These are phyloP conservation scores for Drosophila tsacasi DNA, from an alignment of 1,140 invertebrate genomes.

Conservation along the genomic window DNA sequence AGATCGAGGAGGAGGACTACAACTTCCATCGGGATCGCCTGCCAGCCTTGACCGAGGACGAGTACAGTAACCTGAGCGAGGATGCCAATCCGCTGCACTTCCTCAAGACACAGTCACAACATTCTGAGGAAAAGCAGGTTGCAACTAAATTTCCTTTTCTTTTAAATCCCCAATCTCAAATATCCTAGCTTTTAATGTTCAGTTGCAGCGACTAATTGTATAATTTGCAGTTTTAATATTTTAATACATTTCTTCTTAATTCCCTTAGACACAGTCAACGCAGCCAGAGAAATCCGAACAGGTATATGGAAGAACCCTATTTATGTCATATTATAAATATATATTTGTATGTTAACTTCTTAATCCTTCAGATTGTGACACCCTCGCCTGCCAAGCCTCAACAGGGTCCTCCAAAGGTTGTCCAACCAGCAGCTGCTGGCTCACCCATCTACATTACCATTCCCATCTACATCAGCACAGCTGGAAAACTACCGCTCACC, in stretches of 20 bases:
- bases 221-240: neutral
- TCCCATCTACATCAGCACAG: slow-evolving; percentile 72
- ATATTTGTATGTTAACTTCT: neutral
- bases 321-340: neutral
- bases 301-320: neutral
- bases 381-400: neutral
- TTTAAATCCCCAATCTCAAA: no score
- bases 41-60: slow-evolving; percentile 53
- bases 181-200: no score
- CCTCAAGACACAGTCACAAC: slow-evolving; percentile 43
- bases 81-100: slow-evolving; percentile 72
- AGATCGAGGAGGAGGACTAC: slow-evolving; percentile 52
- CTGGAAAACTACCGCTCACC: slow-evolving; percentile 50
- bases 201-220: neutral
- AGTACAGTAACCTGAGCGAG: slow-evolving; percentile 52
- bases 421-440: neutral
- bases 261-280: neutral
- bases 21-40: slow-evolving; percentile 59
- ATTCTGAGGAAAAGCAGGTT: slow-evolving; percentile 3
- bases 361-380: neutral
- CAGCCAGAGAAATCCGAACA: neutral
- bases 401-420: neutral
- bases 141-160: neutral
- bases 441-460: slow-evolving; percentile 75
- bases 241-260: neutral